phyloP scores from a whole-genome alignment of 2,888 invertebrate species.

The Sepiola atlantica region DNA sequence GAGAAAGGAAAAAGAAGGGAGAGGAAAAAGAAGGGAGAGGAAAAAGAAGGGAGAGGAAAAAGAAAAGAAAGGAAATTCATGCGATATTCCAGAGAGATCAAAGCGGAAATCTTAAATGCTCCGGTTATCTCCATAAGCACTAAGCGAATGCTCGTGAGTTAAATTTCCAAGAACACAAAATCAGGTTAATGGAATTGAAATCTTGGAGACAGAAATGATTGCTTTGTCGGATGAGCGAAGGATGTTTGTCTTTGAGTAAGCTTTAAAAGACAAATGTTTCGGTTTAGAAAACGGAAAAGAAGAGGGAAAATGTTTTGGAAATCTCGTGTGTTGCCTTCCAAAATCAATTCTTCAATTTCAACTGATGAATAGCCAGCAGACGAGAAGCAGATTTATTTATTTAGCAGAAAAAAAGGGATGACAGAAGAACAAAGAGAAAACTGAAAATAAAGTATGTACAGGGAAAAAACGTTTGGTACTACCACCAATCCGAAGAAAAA shows the following conservation, averaged over 20 bases:
- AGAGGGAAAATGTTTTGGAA: not conserved
- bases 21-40: not conserved
- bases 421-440: not conserved
- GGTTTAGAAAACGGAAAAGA: not conserved
- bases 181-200: slow-evolving; percentile 32
- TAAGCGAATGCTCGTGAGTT: not conserved
- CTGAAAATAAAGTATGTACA: not conserved
- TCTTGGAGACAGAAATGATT: slow-evolving; percentile 32
- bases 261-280: not conserved
- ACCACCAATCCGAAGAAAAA: not conserved
- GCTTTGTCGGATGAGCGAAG: not conserved
- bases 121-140: not conserved
- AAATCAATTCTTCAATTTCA: not conserved
- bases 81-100: not conserved
- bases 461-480: not conserved
- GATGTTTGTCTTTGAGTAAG: slow-evolving; percentile 19
- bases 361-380: not conserved
- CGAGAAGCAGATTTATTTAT: not conserved
- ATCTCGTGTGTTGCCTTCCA: not conserved
- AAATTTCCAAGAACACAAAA: not conserved
- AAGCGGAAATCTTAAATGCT: not conserved
- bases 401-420: not conserved
- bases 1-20: not conserved
- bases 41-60: too few relatives aligned
- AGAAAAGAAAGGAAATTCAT: not conserved